Evolutionary conservation across 2,113 vertebrate species (phyloP), one percentile per base, ranked within the genome.

Genomic region (Limnothrissa miodon): DNA sequence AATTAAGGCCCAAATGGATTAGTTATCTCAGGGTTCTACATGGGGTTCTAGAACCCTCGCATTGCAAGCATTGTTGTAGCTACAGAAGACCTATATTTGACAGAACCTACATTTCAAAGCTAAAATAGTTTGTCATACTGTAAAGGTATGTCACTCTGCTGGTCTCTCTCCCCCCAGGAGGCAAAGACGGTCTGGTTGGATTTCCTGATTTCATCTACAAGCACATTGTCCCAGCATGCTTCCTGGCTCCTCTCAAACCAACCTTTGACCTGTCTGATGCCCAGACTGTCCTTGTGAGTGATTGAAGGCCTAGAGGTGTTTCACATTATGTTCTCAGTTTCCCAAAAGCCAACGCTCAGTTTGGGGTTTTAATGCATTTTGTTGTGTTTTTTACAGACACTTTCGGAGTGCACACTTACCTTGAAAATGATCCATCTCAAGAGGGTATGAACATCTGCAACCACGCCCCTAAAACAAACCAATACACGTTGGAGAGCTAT

Each of bases 161-260:
- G 13, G 29, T 36, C 66, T 48, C 74, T 25, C 13, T 33, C 29
- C 79, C 1, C 33, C 23, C 92, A 99, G 98, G 98, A 45, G 98
- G 97, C 42, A 97, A 99, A 94, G 97, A 98, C 81, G 97, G 98
- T 87, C 95, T 97, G 90, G 95, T 96, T 83, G 98, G 98, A 62
- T 99, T 99, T 91, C 96, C 96, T 19, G 98, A 99, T 91, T 99
- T 99, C 90, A 95, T 98, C 92, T 99, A 99, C 93, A 99, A 99
- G 88, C 96, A 99, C 92, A 99, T 99, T 66, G 96, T 99, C 39
- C 97, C 98, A 0, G 98, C 98, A 0, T 99, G 98, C 90, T 99
- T 99, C 92, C 90, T 99, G 87, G 98, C 98, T 80, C 98, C 98
- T 85, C 94, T 99, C 83, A 99, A 99, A 84, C 96, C 97, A 45